A percentile compares a stretch with the other conserved stretches of the same genome.
Evolutionary conservation across 2,797 vertebrate genomes (phyloP).

Genomic region (Salarias fasciatus): DNA sequence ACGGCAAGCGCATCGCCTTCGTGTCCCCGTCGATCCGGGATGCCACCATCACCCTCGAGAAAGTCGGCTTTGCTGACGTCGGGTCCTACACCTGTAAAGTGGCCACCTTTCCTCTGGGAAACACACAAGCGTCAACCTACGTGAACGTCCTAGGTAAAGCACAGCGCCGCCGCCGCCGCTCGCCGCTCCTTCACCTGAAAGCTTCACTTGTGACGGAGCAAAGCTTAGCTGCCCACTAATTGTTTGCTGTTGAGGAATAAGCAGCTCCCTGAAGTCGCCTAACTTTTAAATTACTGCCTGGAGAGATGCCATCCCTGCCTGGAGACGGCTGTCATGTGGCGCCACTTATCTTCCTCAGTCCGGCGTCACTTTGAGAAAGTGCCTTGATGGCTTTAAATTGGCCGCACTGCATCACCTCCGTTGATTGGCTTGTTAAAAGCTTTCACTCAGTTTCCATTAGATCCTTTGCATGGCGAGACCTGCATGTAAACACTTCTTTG

Average conservation of each 20-base stretch:
- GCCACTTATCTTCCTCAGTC: too few relatives aligned
- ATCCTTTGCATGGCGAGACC: not conserved
- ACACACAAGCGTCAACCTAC: constrained; percentile 88
- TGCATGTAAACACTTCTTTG: not conserved
- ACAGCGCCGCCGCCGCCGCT: constrained; percentile 6
- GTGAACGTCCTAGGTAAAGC: constrained; percentile 93
- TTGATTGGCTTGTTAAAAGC: not conserved
- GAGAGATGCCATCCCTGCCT: constrained; percentile 37
- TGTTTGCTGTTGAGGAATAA: constrained; percentile 42
- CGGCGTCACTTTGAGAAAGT: constrained; percentile 25
- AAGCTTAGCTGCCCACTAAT: constrained; percentile 38
- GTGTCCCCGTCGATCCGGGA: constrained; percentile 89
- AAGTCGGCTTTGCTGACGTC: constrained; percentile 90
- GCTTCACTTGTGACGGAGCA: constrained; percentile 36
- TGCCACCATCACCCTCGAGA: constrained; percentile 89
- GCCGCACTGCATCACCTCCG: not conserved
- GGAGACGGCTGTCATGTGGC: constrained; percentile 5
- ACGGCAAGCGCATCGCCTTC: constrained; percentile 88
- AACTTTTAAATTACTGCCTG: constrained; percentile 46
- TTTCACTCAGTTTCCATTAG: constrained; percentile 21
- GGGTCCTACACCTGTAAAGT: constrained; percentile 96
- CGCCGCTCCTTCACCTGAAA: constrained; percentile 24
- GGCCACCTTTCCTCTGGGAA: constrained; percentile 95
- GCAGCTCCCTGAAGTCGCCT: constrained; percentile 29
- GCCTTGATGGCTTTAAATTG: constrained; percentile 23